Evolutionary conservation across 2,888 invertebrate species (phyloP), one percentile per base, ranked within the genome.

Genomic region (Pyrochroa serraticornis): DNA sequence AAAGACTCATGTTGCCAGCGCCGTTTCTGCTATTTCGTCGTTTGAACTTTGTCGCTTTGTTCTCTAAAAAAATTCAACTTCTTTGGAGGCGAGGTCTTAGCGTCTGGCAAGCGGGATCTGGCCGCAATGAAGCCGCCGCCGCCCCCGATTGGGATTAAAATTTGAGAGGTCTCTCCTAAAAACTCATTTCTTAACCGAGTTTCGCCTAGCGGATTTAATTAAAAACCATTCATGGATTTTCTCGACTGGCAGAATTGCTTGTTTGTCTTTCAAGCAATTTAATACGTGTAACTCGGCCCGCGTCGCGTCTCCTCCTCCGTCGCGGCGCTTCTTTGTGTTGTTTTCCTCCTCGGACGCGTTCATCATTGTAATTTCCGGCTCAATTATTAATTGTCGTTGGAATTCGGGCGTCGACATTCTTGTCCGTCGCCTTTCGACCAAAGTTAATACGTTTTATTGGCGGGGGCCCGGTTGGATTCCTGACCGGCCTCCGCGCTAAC

Each of bases 401-500:
- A 22, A 22, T 22, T 5, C 22, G 22, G 22, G 22, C 22, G 22
- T 22, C 22, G 22, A 22, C 22, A 22, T 22, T 22, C 22, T 22
- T 22, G 22, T 22, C 22, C 22, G 22, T 22, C 22, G 22, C 22
- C 22, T 22, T 5, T 22, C 22, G 22, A 22, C 39, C 13, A 8
- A 12, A 39, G 13, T 22, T 43, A 42, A 48, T 42, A 49, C 49
- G 14, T 49, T 50, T 56, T 56, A 56, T 50, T 56, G 56, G 44
- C 45, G 14, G 45, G 50, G 64, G 68, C 66, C 63, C 61, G 66
- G 64, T 66, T 65, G 64, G 64, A 70, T 72, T 69, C 68, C 64
- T 65, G 64, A 61, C 63, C 63, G 65, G 57, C 62, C 64, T 22
- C 9, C n/a, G 12, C 49, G 61, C 55, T 63, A 66, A 67, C 60